phyloP scores from a whole-genome alignment of 2,113 vertebrate genomes.

The Barbus barbus region DNA sequence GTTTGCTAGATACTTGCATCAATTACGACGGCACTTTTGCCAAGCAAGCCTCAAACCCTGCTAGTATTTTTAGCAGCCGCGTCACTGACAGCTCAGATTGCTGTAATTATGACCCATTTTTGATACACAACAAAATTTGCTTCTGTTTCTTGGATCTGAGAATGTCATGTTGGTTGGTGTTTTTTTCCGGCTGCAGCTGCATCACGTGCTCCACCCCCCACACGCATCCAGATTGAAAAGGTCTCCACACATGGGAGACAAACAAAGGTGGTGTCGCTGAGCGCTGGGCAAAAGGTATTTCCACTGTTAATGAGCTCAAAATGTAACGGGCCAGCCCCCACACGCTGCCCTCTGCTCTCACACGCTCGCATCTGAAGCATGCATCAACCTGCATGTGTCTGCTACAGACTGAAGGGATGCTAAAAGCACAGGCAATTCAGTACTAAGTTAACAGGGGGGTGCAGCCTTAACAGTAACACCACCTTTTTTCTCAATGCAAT shows the following conservation, averaged over 20 bases:
- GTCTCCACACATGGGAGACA: slow-evolving; percentile 64
- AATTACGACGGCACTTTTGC: slow-evolving; percentile 18
- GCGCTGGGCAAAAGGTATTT: slow-evolving; percentile 66
- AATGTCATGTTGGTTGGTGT: too few relatives aligned
- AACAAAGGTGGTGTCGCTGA: slow-evolving; percentile 76
- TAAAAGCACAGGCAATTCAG: background rate
- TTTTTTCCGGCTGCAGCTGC: too few relatives aligned
- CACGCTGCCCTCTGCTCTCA: background rate
- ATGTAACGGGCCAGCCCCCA: background rate
- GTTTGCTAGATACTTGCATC: slow-evolving; percentile 34
- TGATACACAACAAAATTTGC: background rate
- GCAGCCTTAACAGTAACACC: too few relatives aligned
- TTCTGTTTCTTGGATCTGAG: background rate
- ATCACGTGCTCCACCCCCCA: background rate
- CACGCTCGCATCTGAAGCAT: background rate
- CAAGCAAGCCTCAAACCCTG: background rate
- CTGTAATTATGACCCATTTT: background rate
- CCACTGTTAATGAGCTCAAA: slow-evolving; percentile 76
- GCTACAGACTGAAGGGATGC: background rate
- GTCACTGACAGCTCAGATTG: background rate
- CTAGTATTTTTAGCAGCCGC: slow-evolving; percentile 15
- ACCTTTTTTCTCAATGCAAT: too few relatives aligned
- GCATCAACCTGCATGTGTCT: background rate
- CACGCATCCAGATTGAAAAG: slow-evolving; percentile 63
- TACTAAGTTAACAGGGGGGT: too few relatives aligned